Percentiles rank a stretch among this genome's conserved stretches.
Conservation (phyloP, 2,888 invertebrate genomes). For the Lasioglossum vierecki region DNA sequence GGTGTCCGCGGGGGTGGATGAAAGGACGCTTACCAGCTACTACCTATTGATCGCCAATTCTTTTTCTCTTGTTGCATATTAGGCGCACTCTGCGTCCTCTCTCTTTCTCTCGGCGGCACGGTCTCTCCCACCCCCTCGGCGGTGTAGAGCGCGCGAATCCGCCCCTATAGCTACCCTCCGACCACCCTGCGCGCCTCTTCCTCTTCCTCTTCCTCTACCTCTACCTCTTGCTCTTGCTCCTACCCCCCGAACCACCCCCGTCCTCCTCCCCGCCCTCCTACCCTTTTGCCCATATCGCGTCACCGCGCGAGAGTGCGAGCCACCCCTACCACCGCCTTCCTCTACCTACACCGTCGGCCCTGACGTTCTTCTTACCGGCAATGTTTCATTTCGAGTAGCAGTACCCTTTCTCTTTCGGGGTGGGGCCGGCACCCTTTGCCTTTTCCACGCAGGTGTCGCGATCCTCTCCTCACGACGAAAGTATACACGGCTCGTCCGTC, state of each 20-base stretch:
- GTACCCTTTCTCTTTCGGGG: slow-evolving; percentile 74
- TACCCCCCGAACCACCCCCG: neutral
- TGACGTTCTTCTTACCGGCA: slow-evolving; percentile 79
- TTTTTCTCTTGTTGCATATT: slow-evolving; percentile 84
- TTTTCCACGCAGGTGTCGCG: slow-evolving; percentile 50
- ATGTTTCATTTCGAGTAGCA: slow-evolving; percentile 80
- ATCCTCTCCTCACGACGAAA: neutral
- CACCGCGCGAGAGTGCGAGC: slow-evolving; percentile 66
- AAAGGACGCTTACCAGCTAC: slow-evolving; percentile 84
- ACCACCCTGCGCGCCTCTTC: slow-evolving; percentile 59
- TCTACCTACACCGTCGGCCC: slow-evolving; percentile 68
- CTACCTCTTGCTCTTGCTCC: slow-evolving; percentile 23
- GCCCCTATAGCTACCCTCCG: slow-evolving; percentile 72
- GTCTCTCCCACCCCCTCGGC: slow-evolving; percentile 61
- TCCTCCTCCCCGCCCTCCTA: slow-evolving; percentile 22
- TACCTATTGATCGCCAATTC: slow-evolving; percentile 84
- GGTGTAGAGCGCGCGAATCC: slow-evolving; percentile 74
- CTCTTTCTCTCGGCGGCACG: slow-evolving; percentile 66
- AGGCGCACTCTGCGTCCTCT: slow-evolving; percentile 81
- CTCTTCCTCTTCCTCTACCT: slow-evolving; percentile 45
- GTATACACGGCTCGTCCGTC: neutral
- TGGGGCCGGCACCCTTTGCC: slow-evolving; percentile 65
- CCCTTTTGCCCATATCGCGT: slow-evolving; percentile 66
- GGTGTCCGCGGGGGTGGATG: slow-evolving; percentile 80
- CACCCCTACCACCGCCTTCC: slow-evolving; percentile 54